Evolutionary conservation across 2,113 vertebrate genomes (phyloP).

Genomic region (Limnothrissa miodon): DNA sequence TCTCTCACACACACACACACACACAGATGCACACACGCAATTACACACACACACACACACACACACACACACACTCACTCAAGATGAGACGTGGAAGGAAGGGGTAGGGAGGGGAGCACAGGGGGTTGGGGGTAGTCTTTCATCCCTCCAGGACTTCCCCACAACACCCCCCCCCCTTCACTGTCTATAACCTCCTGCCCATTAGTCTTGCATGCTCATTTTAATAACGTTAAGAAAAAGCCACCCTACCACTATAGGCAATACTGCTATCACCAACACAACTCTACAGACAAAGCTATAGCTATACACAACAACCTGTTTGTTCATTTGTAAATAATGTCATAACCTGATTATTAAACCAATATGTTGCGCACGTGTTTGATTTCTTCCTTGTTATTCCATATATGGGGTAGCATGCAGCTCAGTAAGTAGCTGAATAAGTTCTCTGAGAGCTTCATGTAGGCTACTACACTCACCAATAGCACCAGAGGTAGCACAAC

Average conservation of each 20-base stretch:
- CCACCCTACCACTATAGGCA: background rate
- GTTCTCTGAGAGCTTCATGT: background rate
- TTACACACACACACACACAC: background rate
- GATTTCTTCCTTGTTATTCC: conserved; percentile 12
- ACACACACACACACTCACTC: background rate
- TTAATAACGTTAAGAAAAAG: background rate
- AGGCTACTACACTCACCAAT: background rate
- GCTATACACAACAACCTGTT: too few species aligned
- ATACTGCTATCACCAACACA: background rate
- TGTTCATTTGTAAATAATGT: too few species aligned
- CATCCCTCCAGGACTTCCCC: conserved; percentile 9
- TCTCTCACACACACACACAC: background rate
- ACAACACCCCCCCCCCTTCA: background rate
- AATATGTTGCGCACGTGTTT: background rate
- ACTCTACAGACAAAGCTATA: too few species aligned
- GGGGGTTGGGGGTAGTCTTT: background rate
- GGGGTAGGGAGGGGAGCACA: background rate
- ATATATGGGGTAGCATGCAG: background rate
- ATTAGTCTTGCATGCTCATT: background rate
- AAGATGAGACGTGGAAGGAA: background rate
- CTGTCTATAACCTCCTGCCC: background rate
- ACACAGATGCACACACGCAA: background rate
- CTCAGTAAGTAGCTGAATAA: conserved; percentile 4
- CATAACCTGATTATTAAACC: background rate
- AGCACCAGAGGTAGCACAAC: background rate